Evolutionary conservation across 2,797 vertebrate species (phyloP).

Genomic region (Pempheris klunzingeri): DNA sequence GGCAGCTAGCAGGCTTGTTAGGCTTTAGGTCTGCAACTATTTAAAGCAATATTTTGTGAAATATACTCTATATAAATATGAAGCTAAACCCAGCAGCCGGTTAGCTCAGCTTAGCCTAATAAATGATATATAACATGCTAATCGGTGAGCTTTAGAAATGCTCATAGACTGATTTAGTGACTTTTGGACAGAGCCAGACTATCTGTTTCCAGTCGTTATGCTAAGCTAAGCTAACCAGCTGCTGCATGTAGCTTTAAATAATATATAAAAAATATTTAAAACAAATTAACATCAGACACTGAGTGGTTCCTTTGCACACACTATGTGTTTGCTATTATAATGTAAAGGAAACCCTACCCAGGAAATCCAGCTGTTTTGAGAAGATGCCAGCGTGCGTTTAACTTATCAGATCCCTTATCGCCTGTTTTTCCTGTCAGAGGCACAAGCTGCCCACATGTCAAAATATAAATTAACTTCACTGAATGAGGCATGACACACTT

Average conservation of each 20-base stretch:
- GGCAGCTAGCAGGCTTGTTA: not conserved
- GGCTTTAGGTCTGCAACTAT: not conserved
- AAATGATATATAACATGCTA: not conserved
- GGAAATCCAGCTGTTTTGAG: conserved; percentile 61
- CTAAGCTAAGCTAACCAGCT: not conserved
- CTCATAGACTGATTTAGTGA: not conserved
- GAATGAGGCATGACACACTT: conserved; percentile 21
- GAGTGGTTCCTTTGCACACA: not conserved
- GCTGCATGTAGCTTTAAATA: not conserved
- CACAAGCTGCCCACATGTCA: conserved; percentile 40
- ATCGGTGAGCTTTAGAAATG: not conserved
- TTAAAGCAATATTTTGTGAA: conserved; percentile 1
- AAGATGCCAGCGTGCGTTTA: conserved; percentile 37
- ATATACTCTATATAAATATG: not conserved
- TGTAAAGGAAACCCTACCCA: conserved; percentile 65
- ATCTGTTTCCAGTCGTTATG: not conserved
- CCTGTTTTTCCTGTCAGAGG: conserved; percentile 67
- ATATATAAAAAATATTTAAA: not conserved
- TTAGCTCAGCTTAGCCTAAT: not conserved
- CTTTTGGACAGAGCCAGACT: not conserved
- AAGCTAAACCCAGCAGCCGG: not conserved
- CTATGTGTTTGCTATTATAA: conserved; percentile 37
- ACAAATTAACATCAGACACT: conserved; percentile 31
- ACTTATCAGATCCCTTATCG: conserved; percentile 69
- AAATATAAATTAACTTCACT: conserved; percentile 46